A percentile compares a stretch with the other conserved stretches of the same genome.
Conservation (phyloP, 2,888 invertebrate genomes). For the Euzetes globulus region DNA sequence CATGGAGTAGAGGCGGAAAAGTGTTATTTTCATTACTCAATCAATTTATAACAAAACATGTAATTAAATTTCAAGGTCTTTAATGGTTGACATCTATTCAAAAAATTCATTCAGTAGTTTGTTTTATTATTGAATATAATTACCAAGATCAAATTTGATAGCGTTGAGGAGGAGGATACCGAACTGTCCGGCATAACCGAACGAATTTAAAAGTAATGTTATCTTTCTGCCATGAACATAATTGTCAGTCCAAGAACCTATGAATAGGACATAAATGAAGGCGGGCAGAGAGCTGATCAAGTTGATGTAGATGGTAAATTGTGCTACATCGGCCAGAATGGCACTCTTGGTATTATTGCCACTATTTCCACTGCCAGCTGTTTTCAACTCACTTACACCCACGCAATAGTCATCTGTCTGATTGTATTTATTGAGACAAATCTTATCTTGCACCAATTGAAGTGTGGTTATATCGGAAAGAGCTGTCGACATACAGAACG, state of each 20-base stretch:
- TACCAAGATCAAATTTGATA: not conserved
- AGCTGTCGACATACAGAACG: too few species aligned
- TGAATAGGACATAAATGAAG: conserved; percentile 4
- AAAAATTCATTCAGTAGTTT: not conserved
- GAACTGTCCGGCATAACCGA: not conserved
- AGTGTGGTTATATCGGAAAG: not conserved
- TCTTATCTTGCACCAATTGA: conserved; percentile 15
- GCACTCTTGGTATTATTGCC: not conserved
- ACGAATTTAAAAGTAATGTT: not conserved
- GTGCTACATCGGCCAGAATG: not conserved
- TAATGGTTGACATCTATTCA: too few species aligned
- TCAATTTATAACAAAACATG: not conserved
- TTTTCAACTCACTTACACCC: not conserved
- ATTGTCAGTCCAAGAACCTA: conserved; percentile 24
- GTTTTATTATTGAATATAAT: too few species aligned
- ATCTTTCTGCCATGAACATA: conserved; percentile 2
- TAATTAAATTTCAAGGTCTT: too few species aligned
- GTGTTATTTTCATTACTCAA: not conserved
- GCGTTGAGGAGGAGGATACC: not conserved
- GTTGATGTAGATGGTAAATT: not conserved
- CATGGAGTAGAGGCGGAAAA: not conserved
- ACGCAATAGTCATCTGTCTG: not conserved
- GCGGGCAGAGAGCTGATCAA: not conserved
- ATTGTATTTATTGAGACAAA: conserved; percentile 2
- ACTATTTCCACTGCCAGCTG: not conserved